Percentiles rank a stretch among this genome's conserved stretches.
phyloP scores from a whole-genome alignment of 2,113 vertebrate species.

The Polyodon spathula region DNA sequence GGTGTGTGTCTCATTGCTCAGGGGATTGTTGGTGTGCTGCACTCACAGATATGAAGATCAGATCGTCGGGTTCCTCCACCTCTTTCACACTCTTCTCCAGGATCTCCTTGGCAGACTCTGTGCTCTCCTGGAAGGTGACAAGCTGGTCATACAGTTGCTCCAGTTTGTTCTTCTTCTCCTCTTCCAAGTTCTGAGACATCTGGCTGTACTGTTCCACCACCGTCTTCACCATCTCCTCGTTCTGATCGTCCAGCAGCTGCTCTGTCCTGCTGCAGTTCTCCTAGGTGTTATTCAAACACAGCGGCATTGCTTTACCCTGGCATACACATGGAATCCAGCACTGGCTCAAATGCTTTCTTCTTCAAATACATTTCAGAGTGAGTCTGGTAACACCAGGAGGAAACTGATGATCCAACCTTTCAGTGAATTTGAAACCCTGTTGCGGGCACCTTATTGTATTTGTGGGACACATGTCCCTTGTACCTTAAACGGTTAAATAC shows the following conservation, averaged over 20 bases:
- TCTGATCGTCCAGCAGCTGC: constrained; percentile 69
- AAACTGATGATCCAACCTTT: no score
- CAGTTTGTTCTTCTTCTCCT: constrained; percentile 89
- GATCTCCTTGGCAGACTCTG: constrained; percentile 74
- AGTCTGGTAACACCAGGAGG: no score
- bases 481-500: no score
- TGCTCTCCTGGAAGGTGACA: constrained; percentile 80
- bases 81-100: constrained; percentile 68
- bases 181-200: constrained; percentile 82
- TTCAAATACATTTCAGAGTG: no score
- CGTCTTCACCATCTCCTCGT: constrained; percentile 78
- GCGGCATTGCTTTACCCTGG: background rate
- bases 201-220: constrained; percentile 82
- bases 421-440: no score
- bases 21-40: no score
- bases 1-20: no score
- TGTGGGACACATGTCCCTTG: no score
- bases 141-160: constrained; percentile 93
- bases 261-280: constrained; percentile 74
- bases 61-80: constrained; percentile 59
- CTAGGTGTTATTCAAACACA: constrained; percentile 40
- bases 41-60: constrained; percentile 60
- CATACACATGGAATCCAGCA: background rate
- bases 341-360: no score
- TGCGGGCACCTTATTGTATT: no score